Percentiles rank a stretch among this genome's conserved stretches.
Conservation (phyloP, 2,797 vertebrate species). For the Acomys russatus region DNA sequence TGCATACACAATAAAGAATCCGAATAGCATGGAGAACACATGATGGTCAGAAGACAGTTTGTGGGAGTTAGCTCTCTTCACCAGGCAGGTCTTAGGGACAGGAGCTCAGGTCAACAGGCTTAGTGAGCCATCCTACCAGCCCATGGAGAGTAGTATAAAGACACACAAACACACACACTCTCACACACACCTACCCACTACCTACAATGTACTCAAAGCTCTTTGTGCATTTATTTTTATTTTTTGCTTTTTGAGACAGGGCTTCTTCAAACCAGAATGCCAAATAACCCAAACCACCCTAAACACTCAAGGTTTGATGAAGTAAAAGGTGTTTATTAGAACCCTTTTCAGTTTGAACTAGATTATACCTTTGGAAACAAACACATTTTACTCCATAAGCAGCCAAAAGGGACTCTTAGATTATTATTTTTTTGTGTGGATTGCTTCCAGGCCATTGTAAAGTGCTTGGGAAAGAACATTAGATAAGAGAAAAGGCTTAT, state of each 20-base stretch:
- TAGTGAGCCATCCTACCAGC: not conserved
- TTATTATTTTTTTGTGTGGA: conserved; percentile 54
- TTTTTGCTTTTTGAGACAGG: not conserved
- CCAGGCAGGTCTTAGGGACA: not conserved
- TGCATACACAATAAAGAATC: no score
- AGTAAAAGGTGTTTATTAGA: conserved; percentile 66
- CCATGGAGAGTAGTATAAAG: no score
- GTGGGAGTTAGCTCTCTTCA: not conserved
- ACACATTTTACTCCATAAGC: conserved; percentile 61
- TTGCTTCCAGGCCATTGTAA: conserved; percentile 56
- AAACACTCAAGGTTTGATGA: conserved; percentile 1
- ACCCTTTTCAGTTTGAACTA: conserved; percentile 60
- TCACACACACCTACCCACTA: not conserved
- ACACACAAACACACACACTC: not conserved
- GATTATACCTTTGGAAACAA: conserved; percentile 67
- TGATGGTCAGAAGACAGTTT: not conserved
- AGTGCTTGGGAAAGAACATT: conserved; percentile 63
- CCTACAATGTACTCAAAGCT: not conserved
- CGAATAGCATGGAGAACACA: not conserved
- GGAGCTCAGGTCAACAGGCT: not conserved
- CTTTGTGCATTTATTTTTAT: not conserved
- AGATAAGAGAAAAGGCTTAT: conserved; percentile 74
- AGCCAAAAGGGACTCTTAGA: conserved; percentile 61
- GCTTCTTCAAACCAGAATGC: not conserved
- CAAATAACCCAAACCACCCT: conserved; percentile 60